phyloP scores from a whole-genome alignment of 2,797 vertebrate species.

The Erethizon dorsatum region DNA sequence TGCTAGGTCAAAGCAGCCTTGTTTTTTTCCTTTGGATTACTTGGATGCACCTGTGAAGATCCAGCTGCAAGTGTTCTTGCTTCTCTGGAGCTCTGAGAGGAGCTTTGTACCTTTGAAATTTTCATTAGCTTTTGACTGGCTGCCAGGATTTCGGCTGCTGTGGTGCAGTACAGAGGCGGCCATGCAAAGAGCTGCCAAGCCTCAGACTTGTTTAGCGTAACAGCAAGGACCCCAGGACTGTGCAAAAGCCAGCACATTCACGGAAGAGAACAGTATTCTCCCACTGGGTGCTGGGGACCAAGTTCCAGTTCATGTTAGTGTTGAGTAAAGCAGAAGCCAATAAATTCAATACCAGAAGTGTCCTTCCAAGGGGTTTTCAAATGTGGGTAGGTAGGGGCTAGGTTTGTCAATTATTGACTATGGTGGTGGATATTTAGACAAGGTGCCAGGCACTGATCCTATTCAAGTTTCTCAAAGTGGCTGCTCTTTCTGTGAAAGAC shows the following conservation, averaged over 20 bases:
- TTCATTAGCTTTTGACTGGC: slow-evolving; percentile 85
- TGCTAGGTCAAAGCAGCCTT: neutral
- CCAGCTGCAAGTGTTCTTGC: slow-evolving; percentile 78
- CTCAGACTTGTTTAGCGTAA: slow-evolving; percentile 44
- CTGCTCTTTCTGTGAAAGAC: neutral
- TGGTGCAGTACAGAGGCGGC: slow-evolving; percentile 41
- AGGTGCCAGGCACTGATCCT: neutral
- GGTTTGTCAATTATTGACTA: neutral
- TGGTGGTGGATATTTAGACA: slow-evolving; percentile 1
- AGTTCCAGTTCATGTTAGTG: neutral
- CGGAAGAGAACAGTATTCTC: slow-evolving; percentile 41
- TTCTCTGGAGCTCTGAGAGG: slow-evolving; percentile 77
- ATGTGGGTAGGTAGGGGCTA: neutral
- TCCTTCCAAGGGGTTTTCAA: neutral
- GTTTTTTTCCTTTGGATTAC: slow-evolving; percentile 59
- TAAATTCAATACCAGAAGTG: neutral
- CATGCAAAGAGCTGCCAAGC: slow-evolving; percentile 48
- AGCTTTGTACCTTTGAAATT: slow-evolving; percentile 86
- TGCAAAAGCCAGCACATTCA: neutral
- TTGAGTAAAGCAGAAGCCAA: neutral
- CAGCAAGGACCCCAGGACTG: slow-evolving; percentile 31
- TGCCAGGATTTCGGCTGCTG: slow-evolving; percentile 74
- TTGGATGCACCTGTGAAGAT: slow-evolving; percentile 79
- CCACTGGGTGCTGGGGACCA: neutral
- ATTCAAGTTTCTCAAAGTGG: neutral